These are phyloP conservation scores for Cichladusa arquata DNA, from an alignment of 2,113 vertebrate genomes.

Conservation along the genomic window DNA sequence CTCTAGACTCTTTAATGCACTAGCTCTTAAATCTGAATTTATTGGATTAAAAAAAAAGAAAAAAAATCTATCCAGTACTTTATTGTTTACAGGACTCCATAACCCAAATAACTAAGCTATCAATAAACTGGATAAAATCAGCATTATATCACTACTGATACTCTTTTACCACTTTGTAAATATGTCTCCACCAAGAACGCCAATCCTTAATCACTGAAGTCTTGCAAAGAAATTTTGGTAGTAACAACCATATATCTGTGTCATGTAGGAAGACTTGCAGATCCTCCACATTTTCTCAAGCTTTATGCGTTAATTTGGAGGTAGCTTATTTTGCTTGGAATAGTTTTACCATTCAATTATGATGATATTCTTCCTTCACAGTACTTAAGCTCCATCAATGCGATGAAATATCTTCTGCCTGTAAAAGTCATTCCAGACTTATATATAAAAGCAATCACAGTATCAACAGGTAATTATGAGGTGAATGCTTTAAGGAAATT, in stretches of 20 bases:
- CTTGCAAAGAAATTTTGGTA: neutral
- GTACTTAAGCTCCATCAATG: neutral
- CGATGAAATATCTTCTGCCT: neutral
- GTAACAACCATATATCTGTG: neutral
- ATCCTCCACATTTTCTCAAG: neutral
- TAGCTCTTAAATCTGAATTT: neutral
- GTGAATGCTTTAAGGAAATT: neutral
- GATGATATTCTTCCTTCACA: neutral
- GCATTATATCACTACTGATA: neutral
- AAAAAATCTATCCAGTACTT: neutral
- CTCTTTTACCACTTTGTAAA: neutral
- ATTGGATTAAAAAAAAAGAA: no score
- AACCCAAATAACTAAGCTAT: neutral
- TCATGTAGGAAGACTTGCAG: neutral
- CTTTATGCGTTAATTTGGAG: neutral
- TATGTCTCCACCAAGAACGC: neutral
- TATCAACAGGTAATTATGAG: neutral
- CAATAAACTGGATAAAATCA: neutral
- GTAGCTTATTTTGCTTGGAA: neutral
- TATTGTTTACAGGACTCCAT: neutral
- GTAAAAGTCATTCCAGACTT: neutral
- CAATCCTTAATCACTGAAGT: neutral
- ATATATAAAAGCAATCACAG: neutral
- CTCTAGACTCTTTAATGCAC: rapidly evolving
- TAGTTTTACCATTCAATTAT: neutral